These are phyloP conservation scores for Phyllopteryx taeniolatus DNA, from an alignment of 2,113 vertebrate species.

Conservation along the genomic window DNA sequence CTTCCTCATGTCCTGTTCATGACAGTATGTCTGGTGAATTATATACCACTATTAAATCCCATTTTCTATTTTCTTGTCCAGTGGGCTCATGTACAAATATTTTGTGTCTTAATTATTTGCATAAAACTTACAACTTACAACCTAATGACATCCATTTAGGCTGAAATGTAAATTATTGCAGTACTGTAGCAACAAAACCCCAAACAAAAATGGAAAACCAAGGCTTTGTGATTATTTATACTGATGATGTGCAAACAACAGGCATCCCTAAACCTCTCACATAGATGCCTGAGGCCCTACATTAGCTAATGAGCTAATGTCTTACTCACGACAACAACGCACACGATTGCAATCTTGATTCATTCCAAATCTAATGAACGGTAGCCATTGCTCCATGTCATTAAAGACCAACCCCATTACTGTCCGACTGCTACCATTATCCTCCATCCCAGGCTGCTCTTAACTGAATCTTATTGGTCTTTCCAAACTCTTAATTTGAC, in stretches of 20 bases:
- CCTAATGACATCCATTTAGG: neutral
- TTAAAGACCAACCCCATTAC: slow-evolving; percentile 23
- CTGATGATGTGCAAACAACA: neutral
- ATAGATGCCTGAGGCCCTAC: slow-evolving; percentile 25
- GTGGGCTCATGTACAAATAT: no score
- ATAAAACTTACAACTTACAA: no score
- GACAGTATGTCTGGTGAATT: no score
- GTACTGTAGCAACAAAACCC: neutral
- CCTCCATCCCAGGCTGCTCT: slow-evolving; percentile 14
- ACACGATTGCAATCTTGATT: slow-evolving; percentile 52
- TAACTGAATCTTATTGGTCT: slow-evolving; percentile 11
- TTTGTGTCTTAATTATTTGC: no score
- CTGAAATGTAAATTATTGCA: neutral
- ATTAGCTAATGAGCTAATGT: slow-evolving; percentile 52
- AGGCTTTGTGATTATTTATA: slow-evolving; percentile 13
- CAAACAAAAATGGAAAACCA: neutral
- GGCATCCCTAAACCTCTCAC: slow-evolving; percentile 1
- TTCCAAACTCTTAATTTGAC: slow-evolving; percentile 12
- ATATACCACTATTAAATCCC: no score
- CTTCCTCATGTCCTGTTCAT: no score
- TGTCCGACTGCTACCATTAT: slow-evolving; percentile 8
- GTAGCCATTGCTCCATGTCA: slow-evolving; percentile 26
- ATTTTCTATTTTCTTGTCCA: no score
- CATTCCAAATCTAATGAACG: slow-evolving; percentile 55
- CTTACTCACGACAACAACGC: slow-evolving; percentile 7